phyloP scores from a whole-genome alignment of 2,888 invertebrate species.

The Eilema caniola region DNA sequence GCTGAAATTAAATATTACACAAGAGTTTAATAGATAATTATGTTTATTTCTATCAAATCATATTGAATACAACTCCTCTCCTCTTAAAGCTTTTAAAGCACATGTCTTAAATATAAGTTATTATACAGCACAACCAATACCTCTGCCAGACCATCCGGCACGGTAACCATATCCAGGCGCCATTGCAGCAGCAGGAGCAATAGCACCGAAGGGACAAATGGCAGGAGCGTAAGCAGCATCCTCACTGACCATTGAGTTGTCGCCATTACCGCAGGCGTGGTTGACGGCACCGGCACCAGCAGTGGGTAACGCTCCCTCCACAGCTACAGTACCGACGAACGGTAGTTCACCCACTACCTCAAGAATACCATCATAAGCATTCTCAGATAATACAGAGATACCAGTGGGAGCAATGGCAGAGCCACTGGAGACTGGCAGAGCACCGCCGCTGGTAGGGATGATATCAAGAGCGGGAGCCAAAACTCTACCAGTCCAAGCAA shows the following conservation, averaged over 20 bases:
- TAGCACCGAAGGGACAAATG: background rate
- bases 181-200: background rate
- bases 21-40: background rate
- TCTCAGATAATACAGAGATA: slow-evolving; percentile 63
- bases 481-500: background rate
- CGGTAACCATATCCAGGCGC: slow-evolving; percentile 14
- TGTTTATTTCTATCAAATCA: background rate
- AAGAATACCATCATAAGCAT: slow-evolving; percentile 59
- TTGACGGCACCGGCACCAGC: slow-evolving; percentile 58
- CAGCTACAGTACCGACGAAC: slow-evolving; percentile 57
- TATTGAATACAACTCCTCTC: background rate
- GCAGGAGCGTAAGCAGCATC: slow-evolving; percentile 6
- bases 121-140: too few species aligned
- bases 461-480: slow-evolving; percentile 44
- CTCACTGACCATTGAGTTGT: slow-evolving; percentile 13
- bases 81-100: background rate
- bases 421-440: slow-evolving; percentile 58
- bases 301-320: slow-evolving; percentile 62
- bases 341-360: slow-evolving; percentile 58
- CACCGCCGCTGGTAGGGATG: slow-evolving; percentile 61
- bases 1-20: background rate
- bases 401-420: slow-evolving; percentile 63
- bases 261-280: slow-evolving; percentile 60
- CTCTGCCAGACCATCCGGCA: slow-evolving; percentile 1
- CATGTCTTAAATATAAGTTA: background rate